Conservation (phyloP, 2,888 invertebrate genomes). For the Drosophila ezoana region DNA sequence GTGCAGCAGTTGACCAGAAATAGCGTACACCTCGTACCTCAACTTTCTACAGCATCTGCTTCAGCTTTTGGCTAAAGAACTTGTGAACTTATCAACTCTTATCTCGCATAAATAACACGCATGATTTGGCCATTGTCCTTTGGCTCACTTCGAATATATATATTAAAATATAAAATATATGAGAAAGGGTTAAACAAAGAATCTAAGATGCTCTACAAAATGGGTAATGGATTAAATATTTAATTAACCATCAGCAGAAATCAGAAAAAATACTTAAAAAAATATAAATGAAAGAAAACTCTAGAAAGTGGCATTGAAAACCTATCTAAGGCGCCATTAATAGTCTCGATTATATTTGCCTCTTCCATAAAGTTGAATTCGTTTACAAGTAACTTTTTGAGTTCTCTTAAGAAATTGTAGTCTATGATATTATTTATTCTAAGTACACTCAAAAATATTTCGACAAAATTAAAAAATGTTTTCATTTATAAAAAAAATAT, state of each 20-base stretch:
- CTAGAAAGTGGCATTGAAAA: too few species aligned
- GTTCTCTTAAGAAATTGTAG: too few species aligned
- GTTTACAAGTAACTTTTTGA: too few species aligned
- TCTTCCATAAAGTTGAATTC: too few species aligned
- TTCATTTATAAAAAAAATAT: too few species aligned
- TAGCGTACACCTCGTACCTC: conserved; percentile 29
- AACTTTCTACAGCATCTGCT: conserved; percentile 9
- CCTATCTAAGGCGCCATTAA: too few species aligned
- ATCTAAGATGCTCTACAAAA: conserved; percentile 25
- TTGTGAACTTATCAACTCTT: conserved; percentile 41
- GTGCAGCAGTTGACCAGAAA: conserved; percentile 20
- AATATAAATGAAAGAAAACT: neutral
- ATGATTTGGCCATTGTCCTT: conserved; percentile 61
- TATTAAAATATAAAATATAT: conserved; percentile 15
- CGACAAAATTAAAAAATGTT: neutral
- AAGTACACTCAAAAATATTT: too few species aligned
- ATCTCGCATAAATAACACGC: conserved; percentile 50
- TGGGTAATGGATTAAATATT: neutral
- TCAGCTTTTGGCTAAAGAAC: conserved; percentile 15
- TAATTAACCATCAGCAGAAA: neutral
- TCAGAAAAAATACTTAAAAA: neutral
- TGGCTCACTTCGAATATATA: conserved; percentile 18
- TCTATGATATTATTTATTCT: too few species aligned
- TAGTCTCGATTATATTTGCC: too few species aligned
- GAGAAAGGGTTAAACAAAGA: neutral